These are phyloP conservation scores for Drosophila nebulosa DNA, from an alignment of 1,140 invertebrate genomes.

Conservation along the genomic window DNA sequence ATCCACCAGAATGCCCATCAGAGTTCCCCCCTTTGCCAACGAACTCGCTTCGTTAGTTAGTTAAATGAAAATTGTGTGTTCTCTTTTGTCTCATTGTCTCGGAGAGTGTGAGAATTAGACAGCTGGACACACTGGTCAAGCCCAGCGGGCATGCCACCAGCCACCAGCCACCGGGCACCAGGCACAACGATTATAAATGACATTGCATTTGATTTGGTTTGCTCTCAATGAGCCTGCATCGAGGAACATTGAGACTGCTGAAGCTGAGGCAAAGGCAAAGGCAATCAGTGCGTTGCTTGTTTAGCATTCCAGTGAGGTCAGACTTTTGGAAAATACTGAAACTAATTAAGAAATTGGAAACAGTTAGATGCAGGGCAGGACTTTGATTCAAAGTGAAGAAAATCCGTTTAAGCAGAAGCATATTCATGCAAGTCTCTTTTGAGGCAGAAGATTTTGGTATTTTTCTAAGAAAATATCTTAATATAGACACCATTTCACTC, in stretches of 20 bases:
- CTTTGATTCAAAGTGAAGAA: no score
- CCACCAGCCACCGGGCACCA: slow-evolving; percentile 30
- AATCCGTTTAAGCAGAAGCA: no score
- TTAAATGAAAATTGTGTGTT: slow-evolving; percentile 58
- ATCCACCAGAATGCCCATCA: not conserved
- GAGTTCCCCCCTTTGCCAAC: not conserved
- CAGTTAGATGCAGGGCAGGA: not conserved
- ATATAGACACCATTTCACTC: slow-evolving; percentile 7
- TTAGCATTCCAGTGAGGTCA: slow-evolving; percentile 37
- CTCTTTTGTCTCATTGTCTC: slow-evolving; percentile 17
- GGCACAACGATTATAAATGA: slow-evolving; percentile 74
- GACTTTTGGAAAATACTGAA: not conserved
- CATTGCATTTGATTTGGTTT: slow-evolving; percentile 59
- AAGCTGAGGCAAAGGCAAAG: no score
- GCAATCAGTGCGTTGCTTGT: slow-evolving; percentile 35
- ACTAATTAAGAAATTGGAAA: slow-evolving; percentile 11
- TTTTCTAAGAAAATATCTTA: not conserved
- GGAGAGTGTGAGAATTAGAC: slow-evolving; percentile 47
- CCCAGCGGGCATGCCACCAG: slow-evolving; percentile 1
- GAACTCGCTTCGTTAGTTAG: slow-evolving; percentile 20
- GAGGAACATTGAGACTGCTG: no score
- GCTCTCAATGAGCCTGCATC: slow-evolving; percentile 65
- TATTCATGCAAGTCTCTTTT: no score
- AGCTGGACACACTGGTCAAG: slow-evolving; percentile 52
- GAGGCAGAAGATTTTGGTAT: no score